Percentiles rank a stretch among this genome's conserved stretches.
Conservation (phyloP, 1,140 invertebrate species). For the Procambarus clarkii region DNA sequence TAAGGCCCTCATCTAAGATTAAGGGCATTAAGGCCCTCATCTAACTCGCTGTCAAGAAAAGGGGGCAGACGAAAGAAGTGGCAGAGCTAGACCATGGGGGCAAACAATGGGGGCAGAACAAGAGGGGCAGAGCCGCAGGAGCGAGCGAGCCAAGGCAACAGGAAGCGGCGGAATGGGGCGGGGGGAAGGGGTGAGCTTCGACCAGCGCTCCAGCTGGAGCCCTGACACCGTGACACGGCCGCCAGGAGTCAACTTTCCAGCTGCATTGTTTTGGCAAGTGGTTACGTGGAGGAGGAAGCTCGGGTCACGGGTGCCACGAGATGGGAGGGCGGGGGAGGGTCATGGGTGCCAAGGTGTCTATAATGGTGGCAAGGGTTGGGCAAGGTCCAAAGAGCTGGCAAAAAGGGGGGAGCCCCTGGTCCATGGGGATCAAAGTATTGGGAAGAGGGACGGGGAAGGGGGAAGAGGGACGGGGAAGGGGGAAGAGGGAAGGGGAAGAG, state of each 20-base stretch:
- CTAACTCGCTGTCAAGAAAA: background rate
- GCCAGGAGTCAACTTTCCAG: conserved; percentile 51
- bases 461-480: background rate
- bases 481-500: background rate
- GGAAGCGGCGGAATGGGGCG: background rate
- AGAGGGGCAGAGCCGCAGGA: background rate
- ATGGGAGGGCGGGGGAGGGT: conserved; percentile 9
- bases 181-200: conserved; percentile 2
- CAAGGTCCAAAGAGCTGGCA: background rate
- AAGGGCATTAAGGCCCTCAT: too few relatives aligned
- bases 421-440: background rate
- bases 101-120: background rate
- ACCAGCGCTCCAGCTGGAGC: background rate
- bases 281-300: conserved; percentile 42
- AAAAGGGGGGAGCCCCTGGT: background rate
- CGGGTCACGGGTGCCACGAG: conserved; percentile 34
- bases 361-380: background rate
- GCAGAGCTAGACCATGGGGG: background rate
- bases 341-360: background rate
- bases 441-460: too few relatives aligned
- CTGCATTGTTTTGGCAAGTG: conserved; percentile 45
- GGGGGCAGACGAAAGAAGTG: conserved; percentile 15
- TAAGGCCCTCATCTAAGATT: too few relatives aligned
- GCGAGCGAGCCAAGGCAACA: background rate
- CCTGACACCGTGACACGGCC: conserved; percentile 57